phyloP scores from a whole-genome alignment of 2,113 vertebrate genomes.

The Argyrosomus japonicus region DNA sequence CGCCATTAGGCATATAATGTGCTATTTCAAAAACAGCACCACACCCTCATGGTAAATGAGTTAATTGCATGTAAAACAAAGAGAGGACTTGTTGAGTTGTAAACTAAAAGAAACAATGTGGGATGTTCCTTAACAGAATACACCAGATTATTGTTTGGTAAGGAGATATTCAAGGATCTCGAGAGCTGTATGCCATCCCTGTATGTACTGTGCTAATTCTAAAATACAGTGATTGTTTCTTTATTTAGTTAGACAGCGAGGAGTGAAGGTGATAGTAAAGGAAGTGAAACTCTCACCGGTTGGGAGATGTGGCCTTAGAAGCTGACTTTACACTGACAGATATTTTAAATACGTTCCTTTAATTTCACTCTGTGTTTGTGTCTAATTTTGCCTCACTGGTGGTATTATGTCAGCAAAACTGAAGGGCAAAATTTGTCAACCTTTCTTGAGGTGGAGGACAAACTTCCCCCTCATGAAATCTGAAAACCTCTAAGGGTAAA shows the following conservation, averaged over 20 bases:
- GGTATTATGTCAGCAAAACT: not conserved
- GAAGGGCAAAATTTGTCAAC: not conserved
- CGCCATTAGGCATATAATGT: slow-evolving; percentile 6
- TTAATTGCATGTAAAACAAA: not conserved
- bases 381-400: too few relatives aligned
- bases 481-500: slow-evolving; percentile 3
- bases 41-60: slow-evolving; percentile 40
- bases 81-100: not conserved
- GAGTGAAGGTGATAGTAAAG: not conserved
- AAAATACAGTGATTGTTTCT: not conserved
- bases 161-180: not conserved
- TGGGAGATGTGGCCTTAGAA: not conserved
- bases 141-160: slow-evolving; percentile 6
- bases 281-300: not conserved
- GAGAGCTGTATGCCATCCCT: not conserved
- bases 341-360: not conserved
- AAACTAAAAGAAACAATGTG: not conserved
- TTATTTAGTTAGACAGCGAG: not conserved
- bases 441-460: not conserved
- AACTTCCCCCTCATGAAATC: not conserved
- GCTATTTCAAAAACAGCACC: slow-evolving; percentile 24
- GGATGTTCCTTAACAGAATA: not conserved
- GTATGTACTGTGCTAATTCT: not conserved
- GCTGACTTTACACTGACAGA: not conserved
- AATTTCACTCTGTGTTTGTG: too few relatives aligned